These are phyloP conservation scores for Flexamia atlantica DNA, from an alignment of 2,888 invertebrate genomes.

Conservation along the genomic window DNA sequence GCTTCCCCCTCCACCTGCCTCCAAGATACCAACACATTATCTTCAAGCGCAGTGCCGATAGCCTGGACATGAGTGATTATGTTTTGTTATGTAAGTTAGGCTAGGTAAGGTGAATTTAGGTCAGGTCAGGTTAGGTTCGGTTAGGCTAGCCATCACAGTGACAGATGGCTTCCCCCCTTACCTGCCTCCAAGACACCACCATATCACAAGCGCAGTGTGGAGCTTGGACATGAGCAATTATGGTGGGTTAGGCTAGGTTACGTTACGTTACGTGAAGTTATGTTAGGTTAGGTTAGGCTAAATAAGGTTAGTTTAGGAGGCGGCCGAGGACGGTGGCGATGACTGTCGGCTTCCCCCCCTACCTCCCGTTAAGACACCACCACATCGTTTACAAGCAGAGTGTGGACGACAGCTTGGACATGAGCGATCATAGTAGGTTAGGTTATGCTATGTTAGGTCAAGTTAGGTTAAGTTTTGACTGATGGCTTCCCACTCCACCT, in stretches of 20 bases:
- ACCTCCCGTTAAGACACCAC: conserved; percentile 45
- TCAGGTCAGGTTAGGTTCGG: too few species aligned
- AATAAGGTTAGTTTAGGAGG: too few species aligned
- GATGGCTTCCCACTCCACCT: conserved; percentile 68
- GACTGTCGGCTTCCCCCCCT: conserved; percentile 67
- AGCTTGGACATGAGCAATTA: conserved; percentile 83
- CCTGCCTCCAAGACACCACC: conserved; percentile 72
- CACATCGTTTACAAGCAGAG: conserved; percentile 89
- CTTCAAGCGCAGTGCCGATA: conserved; percentile 80
- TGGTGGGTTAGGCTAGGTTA: too few species aligned
- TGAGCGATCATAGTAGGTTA: conserved; percentile 91
- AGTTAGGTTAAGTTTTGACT: too few species aligned
- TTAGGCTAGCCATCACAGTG: conserved; percentile 65
- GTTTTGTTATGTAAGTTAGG: too few species aligned
- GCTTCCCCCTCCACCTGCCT: conserved; percentile 66
- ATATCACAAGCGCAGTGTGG: too few species aligned
- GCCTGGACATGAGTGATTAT: conserved; percentile 83
- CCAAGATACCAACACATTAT: conserved; percentile 80
- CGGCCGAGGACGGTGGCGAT: conserved; percentile 64
- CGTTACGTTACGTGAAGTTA: too few species aligned
- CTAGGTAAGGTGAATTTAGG: too few species aligned
- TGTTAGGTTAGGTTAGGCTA: too few species aligned
- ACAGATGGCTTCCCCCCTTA: conserved; percentile 67
- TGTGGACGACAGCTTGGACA: conserved; percentile 72
- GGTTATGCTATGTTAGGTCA: too few species aligned